Percentiles rank a stretch among this genome's conserved stretches.
Evolutionary conservation across 2,113 vertebrate species (phyloP).

Genomic region (Symphodus melops): DNA sequence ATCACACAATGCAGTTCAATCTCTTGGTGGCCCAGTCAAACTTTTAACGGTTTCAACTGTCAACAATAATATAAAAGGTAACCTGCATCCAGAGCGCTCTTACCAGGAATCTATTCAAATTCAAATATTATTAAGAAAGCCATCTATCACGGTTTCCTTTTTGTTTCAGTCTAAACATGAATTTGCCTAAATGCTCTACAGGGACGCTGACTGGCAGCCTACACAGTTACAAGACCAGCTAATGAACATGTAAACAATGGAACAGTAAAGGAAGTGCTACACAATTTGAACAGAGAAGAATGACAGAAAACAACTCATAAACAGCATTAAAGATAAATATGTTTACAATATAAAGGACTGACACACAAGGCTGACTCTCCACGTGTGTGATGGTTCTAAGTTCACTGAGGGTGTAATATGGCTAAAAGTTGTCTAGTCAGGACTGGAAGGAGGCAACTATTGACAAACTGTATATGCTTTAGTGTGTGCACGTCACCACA

Average conservation of each 20-base stretch:
- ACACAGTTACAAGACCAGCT: conserved; percentile 33
- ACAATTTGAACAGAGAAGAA: conserved; percentile 14
- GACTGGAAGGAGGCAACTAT: conserved; percentile 46
- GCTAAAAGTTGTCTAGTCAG: conserved; percentile 29
- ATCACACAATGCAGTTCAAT: conserved; percentile 14
- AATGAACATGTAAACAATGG: conserved; percentile 55
- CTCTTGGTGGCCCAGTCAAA: conserved; percentile 20
- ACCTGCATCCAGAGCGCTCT: conserved; percentile 5
- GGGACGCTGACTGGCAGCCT: conserved; percentile 27
- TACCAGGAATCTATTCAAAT: conserved; percentile 2
- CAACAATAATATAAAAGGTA: not conserved
- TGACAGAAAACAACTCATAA: not conserved
- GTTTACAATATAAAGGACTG: conserved; percentile 12
- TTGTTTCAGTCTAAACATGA: not conserved
- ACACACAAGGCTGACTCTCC: not conserved
- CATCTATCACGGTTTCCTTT: not conserved
- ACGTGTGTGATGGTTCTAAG: conserved; percentile 16
- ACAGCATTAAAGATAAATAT: conserved; percentile 50
- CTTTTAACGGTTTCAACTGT: not conserved
- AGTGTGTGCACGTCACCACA: conserved; percentile 1
- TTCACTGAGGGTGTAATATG: conserved; percentile 24
- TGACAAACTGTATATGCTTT: conserved; percentile 6
- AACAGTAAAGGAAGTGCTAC: conserved; percentile 41
- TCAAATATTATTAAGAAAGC: conserved; percentile 2
- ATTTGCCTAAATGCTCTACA: conserved; percentile 22